Percentiles rank a stretch among this genome's conserved stretches.
phyloP scores from a whole-genome alignment of 2,888 invertebrate species.

The Drosophila formosana region DNA sequence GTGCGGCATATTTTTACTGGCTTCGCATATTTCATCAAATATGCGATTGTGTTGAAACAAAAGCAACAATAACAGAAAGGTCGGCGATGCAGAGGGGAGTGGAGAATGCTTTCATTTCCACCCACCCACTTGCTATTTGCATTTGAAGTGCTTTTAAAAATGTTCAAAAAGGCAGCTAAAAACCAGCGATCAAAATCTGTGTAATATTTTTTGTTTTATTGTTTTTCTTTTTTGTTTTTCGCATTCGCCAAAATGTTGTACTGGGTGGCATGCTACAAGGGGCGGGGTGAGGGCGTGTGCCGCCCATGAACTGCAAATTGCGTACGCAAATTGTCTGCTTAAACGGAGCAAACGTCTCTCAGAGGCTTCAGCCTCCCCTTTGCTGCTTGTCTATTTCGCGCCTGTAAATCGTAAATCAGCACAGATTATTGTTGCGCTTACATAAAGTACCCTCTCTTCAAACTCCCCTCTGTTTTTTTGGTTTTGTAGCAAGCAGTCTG shows the following conservation, averaged over 20 bases:
- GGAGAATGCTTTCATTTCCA: slow-evolving; percentile 7
- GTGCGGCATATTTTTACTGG: slow-evolving; percentile 27
- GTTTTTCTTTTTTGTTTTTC: slow-evolving; percentile 22
- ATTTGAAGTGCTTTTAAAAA: slow-evolving; percentile 49
- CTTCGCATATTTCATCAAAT: slow-evolving; percentile 49
- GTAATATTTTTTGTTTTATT: slow-evolving; percentile 57
- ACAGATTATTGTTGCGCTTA: slow-evolving; percentile 73
- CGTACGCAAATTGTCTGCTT: slow-evolving; percentile 73
- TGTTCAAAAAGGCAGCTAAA: slow-evolving; percentile 35
- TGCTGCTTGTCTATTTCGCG: slow-evolving; percentile 72
- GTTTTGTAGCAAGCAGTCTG: slow-evolving; percentile 6
- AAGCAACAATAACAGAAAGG: slow-evolving; percentile 7
- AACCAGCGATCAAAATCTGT: slow-evolving; percentile 69
- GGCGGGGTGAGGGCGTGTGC: slow-evolving; percentile 48
- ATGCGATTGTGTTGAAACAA: slow-evolving; percentile 23
- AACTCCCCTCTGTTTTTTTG: background rate
- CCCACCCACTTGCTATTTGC: slow-evolving; percentile 40
- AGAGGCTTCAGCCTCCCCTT: slow-evolving; percentile 4
- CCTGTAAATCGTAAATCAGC: slow-evolving; percentile 82
- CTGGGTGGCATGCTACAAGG: background rate
- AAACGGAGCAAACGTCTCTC: slow-evolving; percentile 25
- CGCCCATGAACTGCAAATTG: slow-evolving; percentile 77
- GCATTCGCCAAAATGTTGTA: slow-evolving; percentile 56
- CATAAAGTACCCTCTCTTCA: slow-evolving; percentile 15
- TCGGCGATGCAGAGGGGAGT: background rate